Evolutionary conservation across 2,888 invertebrate genomes (phyloP).

Genomic region (Trissoscelio sp.): DNA sequence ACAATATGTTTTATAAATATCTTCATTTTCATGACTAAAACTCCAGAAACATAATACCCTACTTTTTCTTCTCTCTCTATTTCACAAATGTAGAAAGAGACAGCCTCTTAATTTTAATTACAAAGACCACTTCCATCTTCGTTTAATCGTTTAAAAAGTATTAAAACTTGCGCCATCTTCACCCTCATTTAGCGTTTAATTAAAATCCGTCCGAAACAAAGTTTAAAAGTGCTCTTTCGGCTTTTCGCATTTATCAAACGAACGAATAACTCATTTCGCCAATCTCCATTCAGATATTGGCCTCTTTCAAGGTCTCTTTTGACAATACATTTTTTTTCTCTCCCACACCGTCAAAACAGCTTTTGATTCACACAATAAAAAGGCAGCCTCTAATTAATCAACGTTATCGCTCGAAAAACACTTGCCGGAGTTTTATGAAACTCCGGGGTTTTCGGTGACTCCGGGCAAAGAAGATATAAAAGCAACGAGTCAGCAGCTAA

Average conservation of each 20-base stretch:
- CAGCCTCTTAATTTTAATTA: slow-evolving; percentile 39
- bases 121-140: slow-evolving; percentile 19
- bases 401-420: slow-evolving; percentile 45
- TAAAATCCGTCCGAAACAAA: slow-evolving; percentile 35
- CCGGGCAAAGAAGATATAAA: neutral
- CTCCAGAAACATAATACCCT: too few species aligned
- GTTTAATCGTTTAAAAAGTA: slow-evolving; percentile 23
- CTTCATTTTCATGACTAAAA: too few species aligned
- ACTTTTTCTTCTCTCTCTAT: too few species aligned
- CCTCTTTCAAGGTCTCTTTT: neutral
- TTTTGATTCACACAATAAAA: slow-evolving; percentile 22
- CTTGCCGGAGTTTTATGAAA: slow-evolving; percentile 36
- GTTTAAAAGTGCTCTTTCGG: slow-evolving; percentile 1
- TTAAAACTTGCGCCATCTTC: neutral
- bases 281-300: slow-evolving; percentile 3
- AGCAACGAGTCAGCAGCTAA: slow-evolving; percentile 36
- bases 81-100: too few species aligned
- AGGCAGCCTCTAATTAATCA: slow-evolving; percentile 50
- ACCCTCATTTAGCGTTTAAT: slow-evolving; percentile 20
- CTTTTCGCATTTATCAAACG: slow-evolving; percentile 4
- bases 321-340: neutral
- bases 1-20: too few species aligned
- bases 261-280: slow-evolving; percentile 9
- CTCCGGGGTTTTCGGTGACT: slow-evolving; percentile 10
- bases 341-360: slow-evolving; percentile 14